Evolutionary conservation across 2,797 vertebrate species (phyloP), one percentile per base, ranked within the genome.

Genomic region (Danio choprae): DNA sequence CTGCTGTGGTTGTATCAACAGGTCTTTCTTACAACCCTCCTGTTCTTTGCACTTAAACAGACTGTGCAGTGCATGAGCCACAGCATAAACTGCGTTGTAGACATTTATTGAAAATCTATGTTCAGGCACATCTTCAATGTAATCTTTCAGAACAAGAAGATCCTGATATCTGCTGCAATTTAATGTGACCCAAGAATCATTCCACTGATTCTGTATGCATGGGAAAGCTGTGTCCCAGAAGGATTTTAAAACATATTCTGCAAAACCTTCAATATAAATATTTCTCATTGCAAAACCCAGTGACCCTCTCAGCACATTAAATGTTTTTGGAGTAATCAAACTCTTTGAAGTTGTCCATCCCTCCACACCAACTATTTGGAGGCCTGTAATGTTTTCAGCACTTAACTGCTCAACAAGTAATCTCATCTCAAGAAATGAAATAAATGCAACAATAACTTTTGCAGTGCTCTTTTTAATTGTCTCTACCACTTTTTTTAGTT

Each of bases 311-410:
- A 93, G 75, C 11, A 94, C 84, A 29, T 64, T 83, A 12, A 90
- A 92, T 79, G 89, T 92, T 41, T 83, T 87, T 7, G 91, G 90
- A 36, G 92, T 93, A 48, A 92, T 82, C 1, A 93, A 89, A 81
- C 89, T 91, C 80, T 92, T 84, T 0, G 93, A 91, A n/a, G 92
- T 92, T 80, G 93, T 94, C 92, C 93, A 94, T 58, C 87, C 90
- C 83, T 94, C 91, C 69, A 92, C 93, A 1, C 92, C 93, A 13
- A 94, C 86, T 59, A 93, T 92, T 85, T 94, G 93, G 9, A 87
- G 86, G 15, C 91, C 92, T 2, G 91, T 92, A 65, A 93, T 82
- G 60, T 92, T 93, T 58, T 87, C 71, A 7, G 87, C n/a, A 56
- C 83, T 91, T 43, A 93, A 29, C 81, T 93, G 86, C 65, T 91